These are phyloP conservation scores for Macropodus opercularis DNA, from an alignment of 2,797 vertebrate genomes.

Conservation along the genomic window DNA sequence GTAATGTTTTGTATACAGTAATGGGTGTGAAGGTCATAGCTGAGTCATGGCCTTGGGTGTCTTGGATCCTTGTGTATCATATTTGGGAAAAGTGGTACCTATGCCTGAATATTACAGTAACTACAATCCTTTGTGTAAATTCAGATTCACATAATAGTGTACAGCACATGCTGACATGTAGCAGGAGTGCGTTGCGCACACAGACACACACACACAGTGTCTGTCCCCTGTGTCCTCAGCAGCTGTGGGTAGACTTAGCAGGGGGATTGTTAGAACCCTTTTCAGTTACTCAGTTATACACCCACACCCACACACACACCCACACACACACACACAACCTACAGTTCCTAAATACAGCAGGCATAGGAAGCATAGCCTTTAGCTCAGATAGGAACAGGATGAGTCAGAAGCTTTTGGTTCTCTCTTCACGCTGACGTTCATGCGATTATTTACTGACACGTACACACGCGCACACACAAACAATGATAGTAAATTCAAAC, in stretches of 20 bases:
- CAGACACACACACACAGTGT: slow-evolving; percentile 11
- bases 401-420: slow-evolving; percentile 53
- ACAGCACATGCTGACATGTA: slow-evolving; percentile 10
- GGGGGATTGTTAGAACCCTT: slow-evolving; percentile 63
- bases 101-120: background rate
- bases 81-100: background rate
- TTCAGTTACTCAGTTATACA: slow-evolving; percentile 24
- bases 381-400: slow-evolving; percentile 54
- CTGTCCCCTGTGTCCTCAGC: slow-evolving; percentile 63
- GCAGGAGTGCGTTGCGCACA: slow-evolving; percentile 3
- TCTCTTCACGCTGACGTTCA: slow-evolving; percentile 9
- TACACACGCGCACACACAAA: background rate
- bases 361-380: slow-evolving; percentile 42
- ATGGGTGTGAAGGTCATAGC: background rate
- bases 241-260: slow-evolving; percentile 70
- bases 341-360: slow-evolving; percentile 57
- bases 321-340: slow-evolving; percentile 24
- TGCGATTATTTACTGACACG: background rate
- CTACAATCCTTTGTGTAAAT: background rate
- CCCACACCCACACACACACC: slow-evolving; percentile 9
- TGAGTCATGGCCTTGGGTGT: background rate
- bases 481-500: background rate
- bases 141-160: slow-evolving; percentile 6
- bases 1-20: background rate
- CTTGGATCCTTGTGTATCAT: background rate